Evolutionary conservation across 2,888 invertebrate species (phyloP), one percentile per base, ranked within the genome.

Genomic region (Homarus gammarus): DNA sequence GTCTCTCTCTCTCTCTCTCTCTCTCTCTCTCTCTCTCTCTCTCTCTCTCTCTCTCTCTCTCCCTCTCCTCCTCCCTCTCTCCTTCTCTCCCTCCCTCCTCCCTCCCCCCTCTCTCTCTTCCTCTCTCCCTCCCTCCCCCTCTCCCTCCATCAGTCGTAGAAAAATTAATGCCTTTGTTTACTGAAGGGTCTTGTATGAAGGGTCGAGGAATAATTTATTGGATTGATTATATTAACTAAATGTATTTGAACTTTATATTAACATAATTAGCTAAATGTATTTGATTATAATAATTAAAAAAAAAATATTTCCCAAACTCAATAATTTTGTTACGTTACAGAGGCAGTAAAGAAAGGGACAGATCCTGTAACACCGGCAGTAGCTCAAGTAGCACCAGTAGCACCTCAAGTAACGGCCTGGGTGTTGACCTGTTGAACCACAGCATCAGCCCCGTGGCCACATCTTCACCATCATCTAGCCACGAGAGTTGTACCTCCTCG

Each of bases 401-500:
- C 73, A 75, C 75, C 64, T 81, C 61, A 38, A 87, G 72, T 72
- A 87, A 87, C 49, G 87, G 87, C 6, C 64, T 87, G 27, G 82
- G 87, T 22, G 87, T 87, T 31, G 87, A 87, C 64, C 72, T 87
- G 64, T 56, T 73, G 56, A 61, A 68, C 49, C 79, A 81, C 82
- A 82, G 87, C 49, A 82, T 81, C 8, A 82, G 82, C 36, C 87
- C 90, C 61, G 84, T 82, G 44, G 85, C 79, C 15, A 82, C 49
- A 3, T 87, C 90, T 12, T 84, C 90, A 12, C 90, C 90, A 70
- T 90, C 87, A 8, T 90, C 90, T 10, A 72, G 87, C 8, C 87
- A 87, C 15, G 87, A 90, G 38, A 90, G 90, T 61, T 90, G 91
- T 49, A 78, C 90, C 18, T 90, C 90, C 18, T 90, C 91, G 44